Conservation (phyloP, 2,888 invertebrate genomes). For the Drosophila macrospina region DNA sequence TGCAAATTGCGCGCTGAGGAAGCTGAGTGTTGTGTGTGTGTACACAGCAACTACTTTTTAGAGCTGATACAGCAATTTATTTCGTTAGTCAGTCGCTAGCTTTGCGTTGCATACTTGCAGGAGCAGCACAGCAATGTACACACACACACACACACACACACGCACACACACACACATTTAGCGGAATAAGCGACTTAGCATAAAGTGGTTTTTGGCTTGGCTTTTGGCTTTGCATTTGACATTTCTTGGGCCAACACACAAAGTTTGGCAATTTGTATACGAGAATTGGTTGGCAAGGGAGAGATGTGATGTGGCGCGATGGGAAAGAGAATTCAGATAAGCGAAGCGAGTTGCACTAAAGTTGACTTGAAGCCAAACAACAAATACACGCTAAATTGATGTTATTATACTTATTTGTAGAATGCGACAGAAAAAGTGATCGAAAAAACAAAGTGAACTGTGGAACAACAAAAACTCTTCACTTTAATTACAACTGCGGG, state of each 20-base stretch:
- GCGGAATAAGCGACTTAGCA: conserved; percentile 66
- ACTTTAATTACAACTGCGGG: too few relatives aligned
- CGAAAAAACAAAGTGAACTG: neutral
- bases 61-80: conserved; percentile 78
- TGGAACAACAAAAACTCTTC: too few relatives aligned
- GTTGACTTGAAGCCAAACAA: conserved; percentile 27
- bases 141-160: conserved; percentile 8
- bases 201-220: conserved; percentile 66
- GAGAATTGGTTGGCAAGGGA: conserved; percentile 35
- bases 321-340: conserved; percentile 6
- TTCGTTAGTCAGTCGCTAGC: conserved; percentile 64
- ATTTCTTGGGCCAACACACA: conserved; percentile 65
- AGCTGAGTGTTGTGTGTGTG: conserved; percentile 15
- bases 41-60: conserved; percentile 49
- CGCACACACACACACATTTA: conserved; percentile 17
- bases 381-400: conserved; percentile 43
- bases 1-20: neutral
- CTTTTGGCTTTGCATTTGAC: conserved; percentile 68
- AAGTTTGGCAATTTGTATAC: conserved; percentile 58
- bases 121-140: conserved; percentile 11
- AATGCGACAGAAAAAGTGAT: conserved; percentile 1
- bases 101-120: conserved; percentile 52
- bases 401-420: conserved; percentile 25
- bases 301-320: neutral
- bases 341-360: conserved; percentile 30